Evolutionary conservation across 2,113 vertebrate genomes (phyloP).

Genomic region (Tricholaema leucomelas): DNA sequence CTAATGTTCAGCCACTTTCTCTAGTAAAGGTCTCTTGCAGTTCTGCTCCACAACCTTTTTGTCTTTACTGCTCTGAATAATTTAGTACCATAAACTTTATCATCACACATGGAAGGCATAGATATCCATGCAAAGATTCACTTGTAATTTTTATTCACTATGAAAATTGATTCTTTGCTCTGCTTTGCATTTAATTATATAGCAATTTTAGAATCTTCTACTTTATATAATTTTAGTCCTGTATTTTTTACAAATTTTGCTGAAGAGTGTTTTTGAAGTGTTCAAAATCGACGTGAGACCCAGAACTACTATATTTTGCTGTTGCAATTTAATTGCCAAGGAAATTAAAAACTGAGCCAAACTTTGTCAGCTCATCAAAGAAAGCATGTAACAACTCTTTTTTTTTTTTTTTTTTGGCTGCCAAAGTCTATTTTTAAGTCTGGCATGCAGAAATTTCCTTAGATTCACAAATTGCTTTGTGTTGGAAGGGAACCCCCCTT

Average conservation of each 20-base stretch:
- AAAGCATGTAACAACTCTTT: neutral
- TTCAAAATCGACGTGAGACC: neutral
- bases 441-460: neutral
- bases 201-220: neutral
- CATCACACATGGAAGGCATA: neutral
- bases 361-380: neutral
- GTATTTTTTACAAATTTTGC: neutral
- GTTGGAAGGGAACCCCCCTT: no score
- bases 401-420: neutral
- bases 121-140: neutral
- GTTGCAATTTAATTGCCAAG: neutral
- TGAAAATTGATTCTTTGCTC: neutral
- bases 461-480: no score
- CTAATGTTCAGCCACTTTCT: slow-evolving; percentile 24
- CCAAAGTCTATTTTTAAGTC: neutral
- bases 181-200: neutral
- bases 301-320: neutral
- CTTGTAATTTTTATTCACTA: neutral
- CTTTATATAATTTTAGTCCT: neutral
- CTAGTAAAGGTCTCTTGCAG: neutral
- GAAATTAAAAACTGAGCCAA: slow-evolving; percentile 2
- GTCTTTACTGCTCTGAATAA: neutral
- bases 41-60: slow-evolving; percentile 3
- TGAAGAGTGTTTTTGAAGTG: neutral
- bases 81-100: slow-evolving; percentile 5